Evolutionary conservation across 2,888 invertebrate genomes (phyloP), one percentile per base, ranked within the genome.

Genomic region (Cataglyphis livida): DNA sequence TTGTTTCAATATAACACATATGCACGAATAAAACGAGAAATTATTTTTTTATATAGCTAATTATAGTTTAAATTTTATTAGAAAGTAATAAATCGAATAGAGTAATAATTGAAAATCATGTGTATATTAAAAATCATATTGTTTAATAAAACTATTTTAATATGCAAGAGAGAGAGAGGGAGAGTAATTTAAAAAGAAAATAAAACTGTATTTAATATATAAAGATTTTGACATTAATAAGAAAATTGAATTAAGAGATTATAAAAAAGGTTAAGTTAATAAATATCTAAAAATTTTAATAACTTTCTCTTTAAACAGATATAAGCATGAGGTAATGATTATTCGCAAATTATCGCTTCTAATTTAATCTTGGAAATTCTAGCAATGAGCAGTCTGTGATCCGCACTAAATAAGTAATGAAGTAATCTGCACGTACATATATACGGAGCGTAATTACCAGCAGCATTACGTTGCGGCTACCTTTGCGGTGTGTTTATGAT

Each of bases 401-500:
- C 32, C 32, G 9, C 25, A 32, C n/a, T 44, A 59, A n/a, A 35
- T 59, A 48, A 79, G 25, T 71, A 71, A 79, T 71, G 78, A 79
- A 79, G 73, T 79, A 79, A 79, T 71, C 73, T 79, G 44, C 57
- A 59, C 73, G 57, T 59, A 28, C 48, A 78, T 70, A 44, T 51
- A 78, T 59, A 44, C 32, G 4, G 25, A 44, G 25, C 32, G 44
- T 59, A 79, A 79, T 79, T 79, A 71, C 70, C 44, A 59, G 21
- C 71, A 35, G 71, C 32, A 71, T 79, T 79, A 79, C 51, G 59
- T 59, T 41, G 78, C 18, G 59, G 73, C 73, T 35, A 71, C 73
- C 78, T 79, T 79, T 71, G 73, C 51, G 59, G 75, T 62, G 38
- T 75, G 62, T 84, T 81, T 78, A 71, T 76, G 57, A 81, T 65